Base-by-base conservation (phyloP, 1,140 invertebrate genomes). In the Lepidurus apus region DNA sequence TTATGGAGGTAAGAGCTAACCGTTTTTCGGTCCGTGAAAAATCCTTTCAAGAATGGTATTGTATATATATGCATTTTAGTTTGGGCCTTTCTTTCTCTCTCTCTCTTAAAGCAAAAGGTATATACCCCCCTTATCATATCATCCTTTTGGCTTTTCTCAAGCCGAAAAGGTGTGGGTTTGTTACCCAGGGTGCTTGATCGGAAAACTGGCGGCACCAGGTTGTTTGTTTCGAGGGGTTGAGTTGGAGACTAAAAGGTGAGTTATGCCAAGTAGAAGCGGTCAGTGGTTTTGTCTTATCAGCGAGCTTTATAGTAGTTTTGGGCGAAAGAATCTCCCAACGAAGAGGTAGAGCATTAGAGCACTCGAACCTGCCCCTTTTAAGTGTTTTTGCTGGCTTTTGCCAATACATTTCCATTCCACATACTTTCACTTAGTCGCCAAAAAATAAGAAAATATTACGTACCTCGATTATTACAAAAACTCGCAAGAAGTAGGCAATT, bases 211-310 rank as follows among this genome's bases (percentile, higher is more conserved):
- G 53, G 53, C 53, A 65, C 53, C 53, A 65, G 53, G 53, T 65
- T 65, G 53, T 65, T 65, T 65, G 53, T n/a, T 65, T 65, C 53
- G 53, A 65, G 53, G 34, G 53, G 53, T 65, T 65, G 53, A 65
- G 53, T 65, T 65, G 53, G 34, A 65, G 53, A 1, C 21, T 65
- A 65, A 65, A 65, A 65, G 53, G 53, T 65, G 53, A 65, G 53
- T 65, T 65, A 65, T 65, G 53, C 53, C 53, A 65, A 65, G 53
- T 65, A 9, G 53, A 65, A 65, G 21, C 53, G 53, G 53, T 65
- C 53, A 65, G 53, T 65, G 53, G 53, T 65, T 65, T 65, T 65
- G 53, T 65, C 53, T 65, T 65, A 65, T 65, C 53, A 65, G 53
- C 53, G 53, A 65, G 53, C 17, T 65, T 65, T 13, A n/a, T n/a